Evolutionary conservation across 2,797 vertebrate species (phyloP).

Genomic region (Arremon aurantiirostris): DNA sequence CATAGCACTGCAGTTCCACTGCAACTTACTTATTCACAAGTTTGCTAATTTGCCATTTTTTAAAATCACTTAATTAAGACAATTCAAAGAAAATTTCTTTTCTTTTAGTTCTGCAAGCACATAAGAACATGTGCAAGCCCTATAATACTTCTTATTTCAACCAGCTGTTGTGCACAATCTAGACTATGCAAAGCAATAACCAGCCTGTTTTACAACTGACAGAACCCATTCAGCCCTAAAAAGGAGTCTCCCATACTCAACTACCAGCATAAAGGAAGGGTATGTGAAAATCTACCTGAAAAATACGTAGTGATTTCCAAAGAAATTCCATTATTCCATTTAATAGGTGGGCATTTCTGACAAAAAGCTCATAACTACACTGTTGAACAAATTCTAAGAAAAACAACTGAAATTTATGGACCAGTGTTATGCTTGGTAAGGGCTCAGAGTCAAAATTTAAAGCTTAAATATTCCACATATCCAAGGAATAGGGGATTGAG

Average conservation of each 20-base stretch:
- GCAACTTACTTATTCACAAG: constrained; percentile 2
- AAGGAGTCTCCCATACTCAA: not conserved
- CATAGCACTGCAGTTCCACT: constrained; percentile 7
- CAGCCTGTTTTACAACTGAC: not conserved
- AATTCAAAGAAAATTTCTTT: constrained; percentile 28
- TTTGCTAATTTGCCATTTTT: constrained; percentile 12
- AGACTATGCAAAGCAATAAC: not conserved
- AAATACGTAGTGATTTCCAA: not conserved
- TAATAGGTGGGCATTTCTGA: not conserved
- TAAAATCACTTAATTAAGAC: not conserved
- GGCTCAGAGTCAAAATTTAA: not conserved
- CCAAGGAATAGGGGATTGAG: not conserved
- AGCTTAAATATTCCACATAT: not conserved
- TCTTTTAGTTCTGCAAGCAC: not conserved
- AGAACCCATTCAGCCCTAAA: not conserved
- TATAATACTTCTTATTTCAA: not conserved
- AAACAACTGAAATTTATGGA: not conserved
- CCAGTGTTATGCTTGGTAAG: not conserved
- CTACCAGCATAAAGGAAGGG: not conserved
- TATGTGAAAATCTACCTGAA: not conserved
- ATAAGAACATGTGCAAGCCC: not conserved
- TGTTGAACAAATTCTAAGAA: not conserved
- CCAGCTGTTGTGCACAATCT: not conserved
- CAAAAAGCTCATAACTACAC: not conserved
- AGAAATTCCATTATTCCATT: not conserved